Evolutionary conservation across 2,113 vertebrate genomes (phyloP), one percentile per base, ranked within the genome.

Genomic region (Zingel zingel): DNA sequence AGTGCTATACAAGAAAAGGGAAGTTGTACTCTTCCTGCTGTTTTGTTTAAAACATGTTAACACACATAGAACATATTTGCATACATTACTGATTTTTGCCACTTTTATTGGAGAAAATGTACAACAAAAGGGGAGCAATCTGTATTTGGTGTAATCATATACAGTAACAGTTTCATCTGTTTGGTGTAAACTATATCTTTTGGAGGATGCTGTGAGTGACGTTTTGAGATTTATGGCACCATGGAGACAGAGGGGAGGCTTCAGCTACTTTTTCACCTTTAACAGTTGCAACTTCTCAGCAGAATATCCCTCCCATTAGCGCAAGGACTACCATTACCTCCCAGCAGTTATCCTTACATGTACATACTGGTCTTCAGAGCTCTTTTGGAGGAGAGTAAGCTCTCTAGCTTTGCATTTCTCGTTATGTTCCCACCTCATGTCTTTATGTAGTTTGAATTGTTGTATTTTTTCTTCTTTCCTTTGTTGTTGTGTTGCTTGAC

Each of bases 191-290:
- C 50, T 11, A 8, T 76, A 57, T 59, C 53, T 84, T 64, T n/a
- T 45, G 15, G 62, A 81, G 71, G 66, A 63, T 27, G 47, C 73
- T 84, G 50, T 74, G 88, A 84, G 58, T 69, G 78, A 86, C n/a
- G 13, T 48, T 65, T 79, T 21, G n/a, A 80, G 83, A 76, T 81
- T 86, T 75, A 83, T 76, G 61, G 77, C 43, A 15, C 45, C 2
- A 0, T 16, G 15, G 57, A 86, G 69, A 74, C 80, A 62, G 65
- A 56, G 25, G 71, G 75, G 66, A 70, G 61, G 56, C 74, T 67
- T 84, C 57, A n/a, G 86, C 62, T 74, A 33, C 82, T 85, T 83
- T 79, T 88, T 84, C 80, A 88, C 90, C 65, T 84, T 70, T 86
- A 89, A 86, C 86, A 92, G 71, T 76, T 83, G 79, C 72, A 84